A percentile compares a stretch with the other conserved stretches of the same genome.
phyloP scores from a whole-genome alignment of 2,888 invertebrate species.

The Cosmopolites sordidus region DNA sequence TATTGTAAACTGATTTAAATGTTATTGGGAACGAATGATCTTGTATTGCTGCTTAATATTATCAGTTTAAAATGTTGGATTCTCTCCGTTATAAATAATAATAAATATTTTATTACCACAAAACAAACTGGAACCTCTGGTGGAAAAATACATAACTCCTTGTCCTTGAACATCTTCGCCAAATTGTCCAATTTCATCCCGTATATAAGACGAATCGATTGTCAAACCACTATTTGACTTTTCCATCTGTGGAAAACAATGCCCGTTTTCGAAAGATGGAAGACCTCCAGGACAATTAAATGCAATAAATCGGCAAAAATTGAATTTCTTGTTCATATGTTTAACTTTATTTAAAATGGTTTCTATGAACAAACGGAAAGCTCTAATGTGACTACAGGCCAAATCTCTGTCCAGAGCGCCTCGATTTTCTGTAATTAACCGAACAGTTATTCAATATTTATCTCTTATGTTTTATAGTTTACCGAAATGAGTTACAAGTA shows the following conservation, averaged over 20 bases:
- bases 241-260: conserved; percentile 51
- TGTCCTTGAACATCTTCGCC: conserved; percentile 47
- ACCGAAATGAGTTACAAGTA: conserved; percentile 57
- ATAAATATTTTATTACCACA: conserved; percentile 49
- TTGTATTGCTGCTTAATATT: no score
- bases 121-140: conserved; percentile 50
- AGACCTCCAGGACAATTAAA: conserved; percentile 54
- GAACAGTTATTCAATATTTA: background rate
- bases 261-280: conserved; percentile 50
- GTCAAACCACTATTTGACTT: conserved; percentile 35
- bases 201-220: conserved; percentile 36
- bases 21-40: no score
- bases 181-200: conserved; percentile 39
- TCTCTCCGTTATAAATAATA: background rate
- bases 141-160: conserved; percentile 55
- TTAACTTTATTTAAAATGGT: conserved; percentile 46
- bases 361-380: conserved; percentile 54
- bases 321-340: conserved; percentile 20
- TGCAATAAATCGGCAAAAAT: conserved; percentile 46
- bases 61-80: no score
- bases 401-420: conserved; percentile 43
- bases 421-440: conserved; percentile 6
- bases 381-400: conserved; percentile 57
- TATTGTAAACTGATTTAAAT: no score
- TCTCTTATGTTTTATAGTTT: conserved; percentile 23